Percentiles rank a stretch among this genome's conserved stretches.
Evolutionary conservation across 2,888 invertebrate species (phyloP).

Genomic region (Ecliptopera silaceata): DNA sequence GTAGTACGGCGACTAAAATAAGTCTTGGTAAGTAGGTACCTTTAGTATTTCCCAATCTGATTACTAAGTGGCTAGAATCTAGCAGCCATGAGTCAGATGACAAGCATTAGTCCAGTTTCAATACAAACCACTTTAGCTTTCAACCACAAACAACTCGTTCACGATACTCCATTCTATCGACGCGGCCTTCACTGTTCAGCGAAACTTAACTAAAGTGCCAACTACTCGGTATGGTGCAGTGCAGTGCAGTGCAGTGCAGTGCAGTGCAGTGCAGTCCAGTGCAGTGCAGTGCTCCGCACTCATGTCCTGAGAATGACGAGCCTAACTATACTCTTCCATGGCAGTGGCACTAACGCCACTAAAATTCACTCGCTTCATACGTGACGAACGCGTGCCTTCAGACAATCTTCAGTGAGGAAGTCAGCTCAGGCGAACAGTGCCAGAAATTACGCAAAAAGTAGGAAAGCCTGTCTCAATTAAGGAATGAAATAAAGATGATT

Average conservation of each 20-base stretch:
- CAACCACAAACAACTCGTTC: neutral
- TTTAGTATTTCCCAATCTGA: no score
- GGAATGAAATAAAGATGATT: neutral
- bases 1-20: neutral
- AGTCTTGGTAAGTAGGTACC: no score
- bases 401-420: neutral
- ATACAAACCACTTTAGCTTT: constrained; percentile 2
- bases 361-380: no score
- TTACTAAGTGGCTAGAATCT: no score
- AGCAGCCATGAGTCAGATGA: neutral
- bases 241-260: neutral
- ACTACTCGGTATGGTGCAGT: no score
- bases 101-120: neutral
- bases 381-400: neutral
- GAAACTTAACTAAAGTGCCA: neutral
- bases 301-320: no score
- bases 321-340: no score
- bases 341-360: no score
- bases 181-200: neutral
- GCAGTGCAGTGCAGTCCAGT: no score
- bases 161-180: neutral
- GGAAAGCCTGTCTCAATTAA: constrained; percentile 9
- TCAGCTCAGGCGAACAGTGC: neutral
- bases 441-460: neutral
- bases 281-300: neutral